Conservation (phyloP, 2,113 vertebrate species). For the Callorhinus ursinus region DNA sequence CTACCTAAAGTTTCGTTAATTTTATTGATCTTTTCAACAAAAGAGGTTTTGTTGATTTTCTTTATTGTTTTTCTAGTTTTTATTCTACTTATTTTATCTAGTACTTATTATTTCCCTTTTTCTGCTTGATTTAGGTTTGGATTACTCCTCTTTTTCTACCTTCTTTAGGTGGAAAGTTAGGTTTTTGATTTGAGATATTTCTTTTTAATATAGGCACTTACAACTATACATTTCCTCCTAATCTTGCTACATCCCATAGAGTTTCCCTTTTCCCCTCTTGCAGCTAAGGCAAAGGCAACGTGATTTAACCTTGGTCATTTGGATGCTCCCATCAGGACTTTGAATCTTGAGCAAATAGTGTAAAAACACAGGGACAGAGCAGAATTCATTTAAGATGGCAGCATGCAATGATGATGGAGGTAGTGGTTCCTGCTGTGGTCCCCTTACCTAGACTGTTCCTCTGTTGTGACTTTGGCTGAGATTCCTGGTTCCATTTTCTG, state of each 20-base stretch:
- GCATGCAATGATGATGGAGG: neutral
- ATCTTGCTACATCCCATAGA: neutral
- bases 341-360: neutral
- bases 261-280: neutral
- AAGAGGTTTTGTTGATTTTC: neutral
- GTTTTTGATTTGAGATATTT: neutral
- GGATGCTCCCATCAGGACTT: neutral
- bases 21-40: neutral
- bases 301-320: neutral
- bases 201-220: neutral
- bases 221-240: neutral
- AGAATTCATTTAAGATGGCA: neutral
- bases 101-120: neutral
- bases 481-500: conserved; percentile 7
- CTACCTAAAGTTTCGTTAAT: neutral
- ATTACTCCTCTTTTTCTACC: neutral
- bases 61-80: neutral
- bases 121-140: neutral
- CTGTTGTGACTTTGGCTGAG: neutral
- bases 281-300: neutral
- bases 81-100: neutral
- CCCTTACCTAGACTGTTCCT: neutral
- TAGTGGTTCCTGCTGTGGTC: neutral
- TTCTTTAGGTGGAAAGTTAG: neutral
- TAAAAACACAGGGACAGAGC: neutral